Evolutionary conservation across 2,113 vertebrate species (phyloP).

Genomic region (Bos indicus): DNA sequence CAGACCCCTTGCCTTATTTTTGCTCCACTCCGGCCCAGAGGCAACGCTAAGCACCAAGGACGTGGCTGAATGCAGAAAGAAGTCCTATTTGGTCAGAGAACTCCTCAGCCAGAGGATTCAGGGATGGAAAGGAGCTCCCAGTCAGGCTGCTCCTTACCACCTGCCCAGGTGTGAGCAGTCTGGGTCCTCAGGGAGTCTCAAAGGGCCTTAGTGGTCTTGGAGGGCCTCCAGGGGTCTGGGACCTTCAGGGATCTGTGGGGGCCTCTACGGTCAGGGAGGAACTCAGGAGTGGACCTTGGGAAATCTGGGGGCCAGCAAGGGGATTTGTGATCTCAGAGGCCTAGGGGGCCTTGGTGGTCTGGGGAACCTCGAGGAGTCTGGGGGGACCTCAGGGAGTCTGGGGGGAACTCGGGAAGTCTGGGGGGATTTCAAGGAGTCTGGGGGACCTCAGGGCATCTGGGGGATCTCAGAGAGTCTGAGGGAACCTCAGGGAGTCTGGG

Average conservation of each 20-base stretch:
- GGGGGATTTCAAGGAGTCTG: no score
- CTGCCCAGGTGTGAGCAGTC: not conserved
- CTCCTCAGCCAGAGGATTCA: not conserved
- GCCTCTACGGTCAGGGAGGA: no score
- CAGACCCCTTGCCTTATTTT: not conserved
- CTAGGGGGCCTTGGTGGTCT: not conserved
- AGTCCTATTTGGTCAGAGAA: not conserved
- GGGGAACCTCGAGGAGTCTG: not conserved
- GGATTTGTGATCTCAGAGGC: no score
- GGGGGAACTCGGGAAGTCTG: accelerated
- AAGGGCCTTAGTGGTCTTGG: not conserved
- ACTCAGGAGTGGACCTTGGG: not conserved
- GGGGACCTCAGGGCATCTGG: no score
- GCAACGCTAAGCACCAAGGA: not conserved
- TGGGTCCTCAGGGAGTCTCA: not conserved
- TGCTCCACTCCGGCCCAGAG: not conserved
- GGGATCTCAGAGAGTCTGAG: no score
- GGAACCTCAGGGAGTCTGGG: no score
- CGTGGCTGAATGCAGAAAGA: not conserved
- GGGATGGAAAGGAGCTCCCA: not conserved
- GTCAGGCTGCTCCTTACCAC: not conserved
- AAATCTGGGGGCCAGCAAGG: not conserved
- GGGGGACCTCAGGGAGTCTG: not conserved
- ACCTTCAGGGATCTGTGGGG: not conserved
- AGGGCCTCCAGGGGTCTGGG: not conserved